Evolutionary conservation across 1,140 invertebrate genomes (phyloP), one percentile per base, ranked within the genome.

Genomic region (Macrosteles quadrilineatus): DNA sequence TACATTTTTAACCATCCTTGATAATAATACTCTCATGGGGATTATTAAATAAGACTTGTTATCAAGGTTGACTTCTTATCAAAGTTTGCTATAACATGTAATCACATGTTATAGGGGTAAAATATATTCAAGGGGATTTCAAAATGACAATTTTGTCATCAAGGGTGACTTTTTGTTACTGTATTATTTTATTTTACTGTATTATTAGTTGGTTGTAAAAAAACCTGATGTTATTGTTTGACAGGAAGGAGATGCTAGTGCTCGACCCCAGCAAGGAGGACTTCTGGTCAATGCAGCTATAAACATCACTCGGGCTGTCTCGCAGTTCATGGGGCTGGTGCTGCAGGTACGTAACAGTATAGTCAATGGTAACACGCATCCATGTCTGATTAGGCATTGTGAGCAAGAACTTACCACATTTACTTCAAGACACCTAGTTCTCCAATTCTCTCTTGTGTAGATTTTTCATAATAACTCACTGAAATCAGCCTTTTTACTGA

Each of bases 281-380:
- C 82, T 90, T 40, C 59, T 69, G 27, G 83, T 91, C 9, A 87
- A 84, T 65, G 87, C 87, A 36, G 88, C 88, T 62, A 86, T 90
- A 68, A 89, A 89, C 73, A 88, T 89, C 68, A 90, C 89, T 6
- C 85, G 86, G 79, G 87, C 88, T 1, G 88, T 91, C 75, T 88
- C 88, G 73, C 86, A 87, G 76, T 90, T 91, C 77, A 82, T 91
- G 75, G 88, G 88, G 75, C 85, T 87, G 75, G 89, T 89, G 19
- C 86, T 91, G 75, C 87, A 89, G 85, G 90, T 90, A 81, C 31
- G 9, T 21, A 29, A n/a, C n/a, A n/a, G n/a, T 40, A 3, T 11
- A 75, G 59, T 11, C 53, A 31, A 36, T 67, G 12, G 12, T 40
- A 31, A 11, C 19, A 14, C 6, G 65, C 29, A 30, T 67, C 21